Percentiles rank a stretch among this genome's conserved stretches.
Conservation (phyloP, 2,888 invertebrate genomes). For the Cephus nigrinus region DNA sequence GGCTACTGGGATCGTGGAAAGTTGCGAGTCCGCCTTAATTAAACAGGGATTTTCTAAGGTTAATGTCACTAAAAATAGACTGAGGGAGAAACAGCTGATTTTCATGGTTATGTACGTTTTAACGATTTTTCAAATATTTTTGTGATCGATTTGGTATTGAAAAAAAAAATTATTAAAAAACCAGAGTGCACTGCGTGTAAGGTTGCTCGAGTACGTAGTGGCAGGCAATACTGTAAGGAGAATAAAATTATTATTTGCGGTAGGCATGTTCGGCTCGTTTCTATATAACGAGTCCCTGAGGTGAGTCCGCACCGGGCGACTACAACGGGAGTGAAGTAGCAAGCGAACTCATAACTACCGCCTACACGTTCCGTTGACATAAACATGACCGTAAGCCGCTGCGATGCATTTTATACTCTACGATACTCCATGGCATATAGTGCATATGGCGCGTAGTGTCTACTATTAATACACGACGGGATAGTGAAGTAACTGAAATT, state of each 20-base stretch:
- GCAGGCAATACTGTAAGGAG: background rate
- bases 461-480: slow-evolving; percentile 3
- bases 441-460: background rate
- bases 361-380: slow-evolving; percentile 40
- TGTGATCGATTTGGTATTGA: background rate
- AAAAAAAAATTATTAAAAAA: background rate
- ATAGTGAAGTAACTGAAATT: slow-evolving; percentile 18
- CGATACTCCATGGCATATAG: background rate
- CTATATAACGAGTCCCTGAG: background rate
- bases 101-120: background rate
- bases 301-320: background rate
- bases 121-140: background rate
- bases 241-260: background rate
- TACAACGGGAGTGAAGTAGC: slow-evolving; percentile 5
- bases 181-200: background rate
- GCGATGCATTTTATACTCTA: background rate
- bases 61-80: background rate
- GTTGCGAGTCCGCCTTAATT: background rate
- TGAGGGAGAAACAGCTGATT: background rate
- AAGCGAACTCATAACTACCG: slow-evolving; percentile 20
- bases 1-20: background rate
- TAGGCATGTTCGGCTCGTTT: background rate
- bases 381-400: slow-evolving; percentile 30
- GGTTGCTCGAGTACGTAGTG: background rate
- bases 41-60: background rate